Base-by-base conservation (phyloP, 2,888 invertebrate species). In the Cyclophora albipunctata region DNA sequence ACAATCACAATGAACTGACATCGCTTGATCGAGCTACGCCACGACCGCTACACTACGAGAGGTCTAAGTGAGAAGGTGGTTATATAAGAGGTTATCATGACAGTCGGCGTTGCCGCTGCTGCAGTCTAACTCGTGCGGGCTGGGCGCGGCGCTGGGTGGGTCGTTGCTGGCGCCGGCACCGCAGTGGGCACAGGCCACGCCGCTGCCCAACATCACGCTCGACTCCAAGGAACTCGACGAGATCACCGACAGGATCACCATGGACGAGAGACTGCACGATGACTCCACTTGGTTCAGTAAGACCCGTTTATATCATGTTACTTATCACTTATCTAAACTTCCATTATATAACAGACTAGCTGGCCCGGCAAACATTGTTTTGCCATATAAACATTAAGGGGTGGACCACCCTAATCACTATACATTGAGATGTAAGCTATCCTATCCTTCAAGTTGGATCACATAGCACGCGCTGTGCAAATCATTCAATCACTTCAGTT, bases 161-260 rank as follows among this genome's bases (percentile, higher is more conserved):
- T 6, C 34, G 33, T 34, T 6, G 7, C 3, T 49, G 2, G 6
- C 45, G 49, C 53, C 40, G 57, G 51, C 7, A 45, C 45, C 3
- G 51, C 52, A 2, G 64, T 53, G 34, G 63, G 71, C 0, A 63
- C 71, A 7, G n/a, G 57, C 51, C 71, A n/a, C 60, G 68, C 51
- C 64, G 3, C 69, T 76, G 35, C 74, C 75, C 0, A 60, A 73
- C n/a, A 55, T 81, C 5, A 63, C 71, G 3, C 51, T 85, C 1
- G 69, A 71, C 52, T 85, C 85, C 0, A 63, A 71, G 0, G 86
- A 86, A 47, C 54, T 85, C 6, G 76, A 78, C 1, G 58, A 73
- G 0, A 62, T 75, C 0, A 54, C 78, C 0, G 63, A 20, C 63
- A 6, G 56, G 58, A 20, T 60, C 0, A 61, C 67, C 3, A 62